A percentile compares a stretch with the other conserved stretches of the same genome.
Evolutionary conservation across 2,113 vertebrate genomes (phyloP).

Genomic region (Festucalex cinctus): DNA sequence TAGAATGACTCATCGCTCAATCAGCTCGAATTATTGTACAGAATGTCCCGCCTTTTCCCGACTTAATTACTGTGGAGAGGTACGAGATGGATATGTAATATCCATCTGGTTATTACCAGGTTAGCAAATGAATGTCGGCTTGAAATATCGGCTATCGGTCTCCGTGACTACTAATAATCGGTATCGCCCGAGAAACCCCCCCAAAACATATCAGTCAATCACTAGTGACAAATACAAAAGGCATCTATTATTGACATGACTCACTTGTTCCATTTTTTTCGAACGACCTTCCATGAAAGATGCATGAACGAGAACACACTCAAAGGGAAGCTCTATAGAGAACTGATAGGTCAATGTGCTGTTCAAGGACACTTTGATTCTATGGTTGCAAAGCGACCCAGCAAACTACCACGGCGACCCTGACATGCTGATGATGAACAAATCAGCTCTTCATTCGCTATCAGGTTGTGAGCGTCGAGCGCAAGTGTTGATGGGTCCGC

Average conservation of each 20-base stretch:
- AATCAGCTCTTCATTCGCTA: conserved; percentile 2
- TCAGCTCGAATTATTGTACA: no score
- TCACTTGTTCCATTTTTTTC: background rate
- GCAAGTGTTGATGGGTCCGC: background rate
- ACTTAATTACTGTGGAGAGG: no score
- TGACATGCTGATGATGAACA: conserved; percentile 11
- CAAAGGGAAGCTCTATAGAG: background rate
- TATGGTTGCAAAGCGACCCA: conserved; percentile 5
- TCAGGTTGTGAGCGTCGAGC: conserved; percentile 7
- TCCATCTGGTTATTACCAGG: no score
- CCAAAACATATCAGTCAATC: no score
- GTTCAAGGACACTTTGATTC: conserved; percentile 26
- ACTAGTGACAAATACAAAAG: no score
- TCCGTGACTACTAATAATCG: no score
- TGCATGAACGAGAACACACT: background rate
- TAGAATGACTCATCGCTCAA: no score
- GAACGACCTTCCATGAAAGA: background rate
- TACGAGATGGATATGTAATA: no score
- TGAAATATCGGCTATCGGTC: no score
- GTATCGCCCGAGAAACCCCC: no score
- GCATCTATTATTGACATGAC: background rate
- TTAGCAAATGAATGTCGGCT: no score
- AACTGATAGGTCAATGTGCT: conserved; percentile 5
- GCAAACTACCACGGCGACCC: conserved; percentile 18
- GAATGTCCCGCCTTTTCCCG: no score